Evolutionary conservation across 1,140 invertebrate genomes (phyloP), one percentile per base, ranked within the genome.

Genomic region (Aethina tumida): DNA sequence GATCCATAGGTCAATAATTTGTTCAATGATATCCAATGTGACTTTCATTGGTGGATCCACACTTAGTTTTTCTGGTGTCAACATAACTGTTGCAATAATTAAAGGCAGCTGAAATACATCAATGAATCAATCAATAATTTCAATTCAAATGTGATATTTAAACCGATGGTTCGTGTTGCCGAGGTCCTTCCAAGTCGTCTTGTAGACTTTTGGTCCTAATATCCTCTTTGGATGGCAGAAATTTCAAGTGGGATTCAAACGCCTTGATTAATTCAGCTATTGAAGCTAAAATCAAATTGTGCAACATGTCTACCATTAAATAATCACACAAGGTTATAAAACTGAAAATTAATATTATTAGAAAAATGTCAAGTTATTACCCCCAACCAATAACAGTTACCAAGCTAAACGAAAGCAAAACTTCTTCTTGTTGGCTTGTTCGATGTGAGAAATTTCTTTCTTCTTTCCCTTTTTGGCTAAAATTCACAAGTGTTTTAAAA

Each of bases 301-400:
- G 75, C 52, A 84, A 65, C 54, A 79, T 77, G 51, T 71, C 75
- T 30, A 78, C 72, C 18, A 78, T 74, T 55, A 82, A 70, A 54
- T 84, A 85, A 56, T 88, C 84, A 6, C 73, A 66, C 24, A 85
- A 49, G 15, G 76, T 77, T 43, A 86, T 81, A 47, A 83, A 86
- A 52, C 82, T 85, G 58, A 17, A 60, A 60, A 34, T 41, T 27
- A 37, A 15, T 19, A n/a, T 3, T 10, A 19, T 5, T 5, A 2
- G 22, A 24, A 8, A 24, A 8, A 8, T 24, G 2, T 26, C n/a
- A 10, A 26, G n/a, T 26, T 26, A 4, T 26, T 26, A 26, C 24
- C 4, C 4, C 2, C 18, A 13, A 17, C 25, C 55, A n/a, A n/a
- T n/a, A n/a, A n/a, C n/a, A n/a, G n/a, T 50, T 65, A 85, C 80